Percentiles rank a stretch among this genome's conserved stretches.
Conservation (phyloP, 2,113 vertebrate genomes). For the Barbus barbus region DNA sequence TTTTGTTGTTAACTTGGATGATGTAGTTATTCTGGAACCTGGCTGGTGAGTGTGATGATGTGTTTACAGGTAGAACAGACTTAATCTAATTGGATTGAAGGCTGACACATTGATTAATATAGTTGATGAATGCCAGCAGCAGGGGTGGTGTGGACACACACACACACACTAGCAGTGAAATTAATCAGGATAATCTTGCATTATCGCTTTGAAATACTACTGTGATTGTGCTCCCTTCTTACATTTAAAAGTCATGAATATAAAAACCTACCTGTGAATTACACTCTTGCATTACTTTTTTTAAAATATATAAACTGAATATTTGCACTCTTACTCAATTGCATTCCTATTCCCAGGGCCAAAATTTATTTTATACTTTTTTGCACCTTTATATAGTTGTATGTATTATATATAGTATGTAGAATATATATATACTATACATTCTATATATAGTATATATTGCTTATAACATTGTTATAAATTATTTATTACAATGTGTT, state of each 20-base stretch:
- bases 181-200: conserved; percentile 34
- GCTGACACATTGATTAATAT: conserved; percentile 54
- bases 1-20: conserved; percentile 5
- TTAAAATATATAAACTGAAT: no score
- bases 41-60: neutral
- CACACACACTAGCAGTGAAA: neutral
- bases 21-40: neutral
- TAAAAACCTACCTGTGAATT: no score
- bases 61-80: conserved; percentile 39
- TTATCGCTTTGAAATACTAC: conserved; percentile 22
- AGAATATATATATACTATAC: no score
- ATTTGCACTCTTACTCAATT: no score
- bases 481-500: neutral
- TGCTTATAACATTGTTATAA: neutral
- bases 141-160: neutral
- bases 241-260: no score
- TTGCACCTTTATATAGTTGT: no score
- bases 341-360: no score
- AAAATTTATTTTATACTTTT: no score
- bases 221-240: neutral
- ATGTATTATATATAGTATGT: no score
- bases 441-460: no score
- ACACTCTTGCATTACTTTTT: no score
- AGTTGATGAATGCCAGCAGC: conserved; percentile 43
- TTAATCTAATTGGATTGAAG: conserved; percentile 49